Conservation (phyloP, 2,113 vertebrate species). For the Myrmecobius fasciatus region DNA sequence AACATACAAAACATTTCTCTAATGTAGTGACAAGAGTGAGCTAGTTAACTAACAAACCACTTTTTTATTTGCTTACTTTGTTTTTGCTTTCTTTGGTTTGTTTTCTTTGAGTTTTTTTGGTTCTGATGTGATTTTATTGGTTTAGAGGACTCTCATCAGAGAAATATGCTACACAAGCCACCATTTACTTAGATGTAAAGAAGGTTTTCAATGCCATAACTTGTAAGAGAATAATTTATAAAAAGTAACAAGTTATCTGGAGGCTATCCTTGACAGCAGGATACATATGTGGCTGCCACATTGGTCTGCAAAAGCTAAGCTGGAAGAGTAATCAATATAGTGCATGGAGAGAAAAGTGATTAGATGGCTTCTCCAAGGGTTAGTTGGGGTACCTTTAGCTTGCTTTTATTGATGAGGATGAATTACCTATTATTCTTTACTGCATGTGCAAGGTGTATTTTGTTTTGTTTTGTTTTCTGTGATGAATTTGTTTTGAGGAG, state of each 20-base stretch:
- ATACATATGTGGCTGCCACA: slow-evolving; percentile 21
- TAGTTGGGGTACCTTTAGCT: background rate
- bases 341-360: slow-evolving; percentile 7
- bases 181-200: slow-evolving; percentile 81
- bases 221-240: slow-evolving; percentile 80
- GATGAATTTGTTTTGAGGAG: background rate
- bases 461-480: background rate
- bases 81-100: background rate
- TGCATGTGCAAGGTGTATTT: background rate
- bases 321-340: slow-evolving; percentile 53
- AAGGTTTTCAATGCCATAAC: slow-evolving; percentile 71
- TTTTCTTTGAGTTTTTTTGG: background rate
- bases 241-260: slow-evolving; percentile 72
- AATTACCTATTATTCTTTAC: background rate
- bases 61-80: background rate
- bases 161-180: slow-evolving; percentile 11
- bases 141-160: background rate
- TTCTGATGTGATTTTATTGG: background rate
- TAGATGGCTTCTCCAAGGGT: background rate
- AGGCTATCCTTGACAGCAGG: slow-evolving; percentile 70
- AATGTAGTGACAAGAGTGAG: slow-evolving; percentile 70
- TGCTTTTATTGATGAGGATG: background rate
- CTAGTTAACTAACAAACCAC: slow-evolving; percentile 18
- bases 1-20: slow-evolving; percentile 79
- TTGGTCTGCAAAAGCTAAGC: slow-evolving; percentile 57